Base-by-base conservation (phyloP, 2,113 vertebrate species). In the Numenius arquata region DNA sequence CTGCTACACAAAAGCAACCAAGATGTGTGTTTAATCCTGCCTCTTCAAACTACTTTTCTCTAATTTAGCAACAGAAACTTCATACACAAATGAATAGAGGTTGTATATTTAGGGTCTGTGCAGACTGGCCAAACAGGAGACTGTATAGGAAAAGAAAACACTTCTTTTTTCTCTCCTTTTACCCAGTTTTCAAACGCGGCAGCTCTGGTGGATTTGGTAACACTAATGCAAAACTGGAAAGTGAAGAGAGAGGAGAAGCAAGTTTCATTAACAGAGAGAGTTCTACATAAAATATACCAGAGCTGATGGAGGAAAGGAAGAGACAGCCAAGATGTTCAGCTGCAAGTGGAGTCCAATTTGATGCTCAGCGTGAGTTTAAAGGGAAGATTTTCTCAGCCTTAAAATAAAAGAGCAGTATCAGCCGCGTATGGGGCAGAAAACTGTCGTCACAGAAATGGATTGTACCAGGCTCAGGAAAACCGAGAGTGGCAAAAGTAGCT, bases 341-440 rank as follows among this genome's bases (percentile, higher is more conserved):
- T 96, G 96, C 92, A 97, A 96, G 94, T 94, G 94, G 93, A 96
- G 95, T 94, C 94, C 91, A 96, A 94, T 95, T 93, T 97, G 96
- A 97, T 90, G 94, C 94, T 97, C 96, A 96, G 95, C 82, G 0
- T 97, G 96, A 93, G 94, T 94, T 96, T 97, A 95, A 96, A 97
- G 90, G 88, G 96, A 96, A 97, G 91, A 96, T 93, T 97, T 97
- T 93, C 90, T 95, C 95, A 96, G 93, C 91, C 91, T 96, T 96
- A 93, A 97, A 97, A 97, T 96, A 97, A 97, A 92, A 95, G 96
- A 97, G 94, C 96, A 96, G 84, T 47, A 89, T 85, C 92, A 88
- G 89, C 92, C 41, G 58, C 11, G 62, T 89, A 89, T 8, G 75
- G 95, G 96, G 95, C 95, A 95, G 94, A 81, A 96, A 96, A 84